These are phyloP conservation scores for Discoglossus pictus DNA, from an alignment of 2,797 vertebrate genomes.

Conservation along the genomic window DNA sequence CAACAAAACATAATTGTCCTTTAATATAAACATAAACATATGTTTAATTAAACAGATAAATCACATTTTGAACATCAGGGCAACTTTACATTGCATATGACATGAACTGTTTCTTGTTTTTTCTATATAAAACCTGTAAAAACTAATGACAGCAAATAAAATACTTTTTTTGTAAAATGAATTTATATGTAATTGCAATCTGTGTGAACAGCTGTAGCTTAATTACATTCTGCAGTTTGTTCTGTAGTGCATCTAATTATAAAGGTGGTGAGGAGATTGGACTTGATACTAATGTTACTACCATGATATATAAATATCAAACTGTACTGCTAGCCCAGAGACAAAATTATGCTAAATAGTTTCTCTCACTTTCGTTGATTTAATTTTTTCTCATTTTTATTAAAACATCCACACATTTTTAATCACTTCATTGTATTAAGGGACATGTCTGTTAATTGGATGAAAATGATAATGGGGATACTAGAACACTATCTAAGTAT, in stretches of 20 bases:
- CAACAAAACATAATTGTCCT: no score
- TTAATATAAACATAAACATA: no score
- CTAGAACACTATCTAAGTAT: no score
- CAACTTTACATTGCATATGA: constrained; percentile 18
- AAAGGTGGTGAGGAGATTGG: constrained; percentile 33
- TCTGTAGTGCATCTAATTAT: constrained; percentile 47
- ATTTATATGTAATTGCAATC: constrained; percentile 44
- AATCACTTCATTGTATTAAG: no score
- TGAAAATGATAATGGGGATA: no score
- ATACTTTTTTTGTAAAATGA: constrained; percentile 41
- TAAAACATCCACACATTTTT: no score
- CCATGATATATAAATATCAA: constrained; percentile 10
- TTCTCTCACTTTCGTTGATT: no score
- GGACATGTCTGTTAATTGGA: no score
- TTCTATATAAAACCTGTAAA: constrained; percentile 36
- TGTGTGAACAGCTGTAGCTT: constrained; percentile 48
- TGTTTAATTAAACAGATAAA: no score
- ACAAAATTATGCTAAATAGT: background rate
- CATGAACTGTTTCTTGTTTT: constrained; percentile 14
- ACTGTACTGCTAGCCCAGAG: constrained; percentile 11
- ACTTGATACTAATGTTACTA: constrained; percentile 14
- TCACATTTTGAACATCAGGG: background rate
- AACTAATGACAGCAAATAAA: constrained; percentile 28
- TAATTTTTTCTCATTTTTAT: no score
- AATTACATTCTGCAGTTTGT: constrained; percentile 45